Evolutionary conservation across 2,797 vertebrate species (phyloP), one percentile per base, ranked within the genome.

Genomic region (Dendrocincla fuliginosa): DNA sequence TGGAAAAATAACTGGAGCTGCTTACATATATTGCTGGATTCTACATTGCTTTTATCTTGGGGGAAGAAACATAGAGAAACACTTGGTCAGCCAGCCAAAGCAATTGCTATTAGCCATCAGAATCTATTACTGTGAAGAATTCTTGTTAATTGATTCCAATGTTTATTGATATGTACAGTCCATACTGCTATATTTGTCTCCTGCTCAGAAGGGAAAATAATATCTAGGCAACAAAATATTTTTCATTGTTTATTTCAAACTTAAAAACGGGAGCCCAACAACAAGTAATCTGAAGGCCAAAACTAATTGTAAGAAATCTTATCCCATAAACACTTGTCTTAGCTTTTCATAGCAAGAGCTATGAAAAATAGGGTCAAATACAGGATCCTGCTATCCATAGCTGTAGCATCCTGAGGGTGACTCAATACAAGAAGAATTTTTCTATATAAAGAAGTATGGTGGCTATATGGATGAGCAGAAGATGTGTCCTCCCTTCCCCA

Each of bases 141-240:
- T 82, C 32, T 25, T 13, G 3, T 59, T 77, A 59, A 59, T 33
- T 14, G 13, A 68, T 32, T 86, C 24, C 30, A 30, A 28, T 30
- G 59, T 61, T 41, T 41, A 30, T 41, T 41, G 37, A 30, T 22
- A 47, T 9, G 27, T n/a, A 63, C 50, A 60, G n/a, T 22, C 37
- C 35, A 17, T 47, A 19, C 55, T 89, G 47, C 75, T 93, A 23
- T 93, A 73, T 92, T 78, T 90, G 75, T 39, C 25, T 95, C 16
- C 47, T 59, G 44, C 35, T 84, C 23, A 32, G 86, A 74, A 44
- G 3, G 11, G 32, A 20, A 80, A 90, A 89, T 59, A 39, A 93
- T 76, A 92, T 44, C 90, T 76, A 94, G 74, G 90, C 90, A 92
- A 93, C 90, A 84, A 93, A 94, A 84, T 49, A 7, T 84, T 95